These are phyloP conservation scores for Chaetodon trifasciatus DNA, from an alignment of 2,797 vertebrate species.

Conservation along the genomic window DNA sequence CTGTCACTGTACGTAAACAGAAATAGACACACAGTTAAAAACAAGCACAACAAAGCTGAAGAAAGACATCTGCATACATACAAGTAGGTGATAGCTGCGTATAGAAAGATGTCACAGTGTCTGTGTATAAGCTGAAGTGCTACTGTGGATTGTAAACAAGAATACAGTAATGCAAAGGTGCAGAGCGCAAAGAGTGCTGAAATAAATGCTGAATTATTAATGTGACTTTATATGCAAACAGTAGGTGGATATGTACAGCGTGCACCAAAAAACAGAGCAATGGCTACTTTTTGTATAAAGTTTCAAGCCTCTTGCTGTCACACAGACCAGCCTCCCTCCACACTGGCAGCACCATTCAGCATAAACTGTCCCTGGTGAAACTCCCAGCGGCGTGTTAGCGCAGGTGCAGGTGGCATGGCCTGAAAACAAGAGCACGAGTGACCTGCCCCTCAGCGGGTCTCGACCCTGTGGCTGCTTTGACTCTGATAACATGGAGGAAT, in stretches of 20 bases:
- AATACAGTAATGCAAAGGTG: not conserved
- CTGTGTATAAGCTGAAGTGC: not conserved
- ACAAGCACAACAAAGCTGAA: not conserved
- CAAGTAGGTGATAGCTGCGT: not conserved
- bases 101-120: not conserved
- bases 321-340: not conserved
- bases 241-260: not conserved
- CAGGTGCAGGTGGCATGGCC: slow-evolving; percentile 5
- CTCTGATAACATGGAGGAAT: slow-evolving; percentile 37
- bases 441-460: too few relatives aligned
- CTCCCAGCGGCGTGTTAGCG: slow-evolving; percentile 8
- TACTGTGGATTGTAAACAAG: not conserved
- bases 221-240: not conserved
- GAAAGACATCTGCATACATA: not conserved
- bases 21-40: not conserved
- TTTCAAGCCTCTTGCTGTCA: not conserved
- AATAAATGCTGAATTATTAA: not conserved
- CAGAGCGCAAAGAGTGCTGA: not conserved
- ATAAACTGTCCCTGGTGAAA: not conserved
- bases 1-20: not conserved
- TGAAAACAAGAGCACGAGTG: slow-evolving; percentile 6
- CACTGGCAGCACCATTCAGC: not conserved
- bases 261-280: too few relatives aligned
- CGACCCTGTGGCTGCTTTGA: slow-evolving; percentile 20
- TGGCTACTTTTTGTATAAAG: not conserved